Evolutionary conservation across 2,797 vertebrate genomes (phyloP).

Genomic region (Mareca penelope): DNA sequence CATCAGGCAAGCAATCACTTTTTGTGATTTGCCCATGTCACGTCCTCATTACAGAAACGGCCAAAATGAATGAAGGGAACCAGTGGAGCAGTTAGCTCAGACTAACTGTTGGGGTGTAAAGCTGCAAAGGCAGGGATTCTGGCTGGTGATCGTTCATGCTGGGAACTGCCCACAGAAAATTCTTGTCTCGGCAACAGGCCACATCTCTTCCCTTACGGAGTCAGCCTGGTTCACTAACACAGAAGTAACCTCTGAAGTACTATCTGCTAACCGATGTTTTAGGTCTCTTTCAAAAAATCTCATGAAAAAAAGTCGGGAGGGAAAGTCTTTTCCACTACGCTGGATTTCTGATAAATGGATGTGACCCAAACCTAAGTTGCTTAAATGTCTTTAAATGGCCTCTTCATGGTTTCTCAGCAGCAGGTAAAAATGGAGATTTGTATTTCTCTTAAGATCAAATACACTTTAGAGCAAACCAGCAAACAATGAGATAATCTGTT

Average conservation of each 20-base stretch:
- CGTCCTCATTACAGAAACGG: neutral
- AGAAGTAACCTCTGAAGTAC: neutral
- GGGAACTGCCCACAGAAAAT: neutral
- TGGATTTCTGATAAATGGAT: neutral
- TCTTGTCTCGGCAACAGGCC: neutral
- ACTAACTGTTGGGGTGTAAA: neutral
- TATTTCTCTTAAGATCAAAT: neutral
- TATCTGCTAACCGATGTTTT: neutral
- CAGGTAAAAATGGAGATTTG: neutral
- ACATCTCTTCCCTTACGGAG: neutral
- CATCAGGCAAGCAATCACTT: neutral
- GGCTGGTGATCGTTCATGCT: neutral
- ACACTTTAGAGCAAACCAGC: neutral
- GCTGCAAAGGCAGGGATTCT: neutral
- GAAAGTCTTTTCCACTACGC: neutral
- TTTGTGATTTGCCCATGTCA: neutral
- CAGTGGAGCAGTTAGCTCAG: neutral
- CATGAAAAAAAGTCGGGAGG: neutral
- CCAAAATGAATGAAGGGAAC: neutral
- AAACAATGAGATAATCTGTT: neutral
- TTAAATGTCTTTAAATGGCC: neutral
- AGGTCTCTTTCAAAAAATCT: neutral
- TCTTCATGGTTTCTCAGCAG: neutral
- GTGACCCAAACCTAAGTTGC: neutral
- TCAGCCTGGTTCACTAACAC: neutral